Evolutionary conservation across 1,140 invertebrate genomes (phyloP), one percentile per base, ranked within the genome.

Genomic region (Mycetomoellerius zeteki): DNA sequence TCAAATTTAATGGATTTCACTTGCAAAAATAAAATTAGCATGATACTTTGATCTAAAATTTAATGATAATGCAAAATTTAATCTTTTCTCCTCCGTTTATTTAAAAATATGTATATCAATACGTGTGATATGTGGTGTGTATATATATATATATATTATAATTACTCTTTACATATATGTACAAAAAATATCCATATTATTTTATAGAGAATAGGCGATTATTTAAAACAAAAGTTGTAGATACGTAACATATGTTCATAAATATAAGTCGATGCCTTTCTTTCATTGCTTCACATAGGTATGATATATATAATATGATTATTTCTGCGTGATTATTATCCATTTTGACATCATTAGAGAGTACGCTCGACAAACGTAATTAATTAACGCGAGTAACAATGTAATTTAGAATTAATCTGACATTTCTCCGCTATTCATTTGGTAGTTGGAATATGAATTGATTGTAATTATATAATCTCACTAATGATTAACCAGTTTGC

Each of bases 391-490:
- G 7, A 16, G 33, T 2, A 47, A 47, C 37, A 33, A 73, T 50
- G 24, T 60, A 62, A 84, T 84, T 73, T 50, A 37, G 69, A 84
- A 73, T 73, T 73, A 75, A 84, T 62, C 37, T 12, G 33, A 24
- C n/a, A 0, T 73, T 47, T 73, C 69, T 84, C 37, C 24, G 24
- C 19, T n/a, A 43, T 37, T 72, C 8, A 62, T 60, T 72, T 33
- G 37, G 0, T 60, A 60, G 12, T 7, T 12, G 33, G 52, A 56
- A 56, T 73, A 58, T 10, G 16, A 30, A 16, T 21, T 62, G 67
- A 21, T 62, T 50, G 67, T 73, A 84, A 84, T 84, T 84, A 84
- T 50, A 84, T 84, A 84, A 73, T 75, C 37, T 73, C 24, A 24
- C n/a, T 24, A 84, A 84, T 75, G 33, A 84, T 84, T 84, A 84